Evolutionary conservation across 2,888 invertebrate species (phyloP), one percentile per base, ranked within the genome.

Genomic region (Orchesella flavescens): DNA sequence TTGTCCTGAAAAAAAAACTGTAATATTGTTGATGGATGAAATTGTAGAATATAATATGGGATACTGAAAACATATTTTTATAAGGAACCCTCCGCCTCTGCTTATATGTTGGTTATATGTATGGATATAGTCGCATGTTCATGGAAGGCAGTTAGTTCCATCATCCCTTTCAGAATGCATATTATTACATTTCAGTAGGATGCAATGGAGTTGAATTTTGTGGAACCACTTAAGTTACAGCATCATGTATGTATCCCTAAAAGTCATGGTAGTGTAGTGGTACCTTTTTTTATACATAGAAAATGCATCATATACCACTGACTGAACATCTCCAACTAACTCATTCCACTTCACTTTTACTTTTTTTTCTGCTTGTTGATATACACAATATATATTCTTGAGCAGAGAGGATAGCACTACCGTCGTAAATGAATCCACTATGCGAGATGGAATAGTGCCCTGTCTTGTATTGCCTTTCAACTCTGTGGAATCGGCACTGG

Each of bases 331-430:
- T 34, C 34, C 34, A 34, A 34, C 34, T 34, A 57, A 57, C 57
- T 57, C 19, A 10, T 17, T 53, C 53, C 53, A 57, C 17, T 19
- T 57, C 57, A 57, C 57, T 57, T 57, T 57, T 57, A 57, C 57
- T 57, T 57, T 57, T 57, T 57, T 34, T 57, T 57, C 57, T 19
- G 57, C 57, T 57, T 57, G 57, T 57, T 57, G 57, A 57, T 57
- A 57, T 55, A 15, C 55, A n/a, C n/a, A n/a, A n/a, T n/a, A n/a
- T 34, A 34, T 34, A 34, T 57, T 57, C 19, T 57, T 19, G 57
- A 57, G 17, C 57, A 57, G 57, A 10, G 57, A 57, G 53, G 7
- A 13, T 10, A 13, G 46, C 7, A 46, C 9, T 46, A 46, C 46
- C 46, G n/a, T n/a, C 13, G 9, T 46, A 46, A 10, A 46, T 46